Evolutionary conservation across 2,888 invertebrate species (phyloP).

Genomic region (Apocheima hispidaria): DNA sequence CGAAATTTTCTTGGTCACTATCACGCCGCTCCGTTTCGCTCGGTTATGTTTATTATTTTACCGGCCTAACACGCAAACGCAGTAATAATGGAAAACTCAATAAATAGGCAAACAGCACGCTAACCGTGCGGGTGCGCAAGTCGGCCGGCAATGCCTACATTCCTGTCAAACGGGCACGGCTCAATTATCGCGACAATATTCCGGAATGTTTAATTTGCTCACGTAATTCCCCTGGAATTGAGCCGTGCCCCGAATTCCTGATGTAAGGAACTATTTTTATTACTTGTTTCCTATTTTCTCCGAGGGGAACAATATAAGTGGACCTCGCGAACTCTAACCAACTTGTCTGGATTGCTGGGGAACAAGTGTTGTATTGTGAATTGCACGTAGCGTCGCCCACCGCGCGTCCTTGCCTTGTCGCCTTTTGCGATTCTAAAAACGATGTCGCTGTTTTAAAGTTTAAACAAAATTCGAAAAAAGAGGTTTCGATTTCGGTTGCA

Average conservation of each 20-base stretch:
- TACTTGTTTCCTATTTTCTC: slow-evolving; percentile 83
- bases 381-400: slow-evolving; percentile 69
- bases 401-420: too few species aligned
- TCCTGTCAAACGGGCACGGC: slow-evolving; percentile 65
- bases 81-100: slow-evolving; percentile 2
- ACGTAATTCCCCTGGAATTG: slow-evolving; percentile 83
- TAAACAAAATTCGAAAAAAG: neutral
- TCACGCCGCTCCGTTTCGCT: neutral
- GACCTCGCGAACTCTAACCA: slow-evolving; percentile 70
- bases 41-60: neutral
- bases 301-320: slow-evolving; percentile 76
- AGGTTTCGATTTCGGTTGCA: too few species aligned
- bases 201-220: slow-evolving; percentile 85
- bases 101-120: slow-evolving; percentile 15
- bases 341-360: slow-evolving; percentile 70
- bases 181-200: slow-evolving; percentile 79
- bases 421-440: slow-evolving; percentile 33
- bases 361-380: slow-evolving; percentile 76
- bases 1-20: too few species aligned
- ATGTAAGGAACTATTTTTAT: slow-evolving; percentile 83
- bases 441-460: neutral
- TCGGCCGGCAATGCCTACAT: slow-evolving; percentile 53
- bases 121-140: slow-evolving; percentile 43
- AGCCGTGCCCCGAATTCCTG: slow-evolving; percentile 69
- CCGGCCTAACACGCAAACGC: neutral